Conservation (phyloP, 2,888 invertebrate species). For the Apocheima hispidaria region DNA sequence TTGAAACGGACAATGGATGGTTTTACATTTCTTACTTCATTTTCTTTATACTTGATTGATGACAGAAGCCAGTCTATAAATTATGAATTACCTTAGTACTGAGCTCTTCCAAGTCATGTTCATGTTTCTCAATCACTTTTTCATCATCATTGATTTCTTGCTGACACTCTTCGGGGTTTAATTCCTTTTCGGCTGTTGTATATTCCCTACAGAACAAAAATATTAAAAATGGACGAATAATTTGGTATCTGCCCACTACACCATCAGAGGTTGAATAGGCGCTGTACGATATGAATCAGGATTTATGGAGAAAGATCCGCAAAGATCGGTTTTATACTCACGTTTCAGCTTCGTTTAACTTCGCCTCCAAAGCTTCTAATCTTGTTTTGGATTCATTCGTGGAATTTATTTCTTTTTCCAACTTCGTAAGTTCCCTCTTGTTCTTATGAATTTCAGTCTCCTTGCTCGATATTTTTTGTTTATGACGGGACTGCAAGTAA, state of each 20-base stretch:
- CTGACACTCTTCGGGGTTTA: slow-evolving; percentile 85
- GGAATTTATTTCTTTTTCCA: slow-evolving; percentile 85
- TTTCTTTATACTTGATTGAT: not conserved
- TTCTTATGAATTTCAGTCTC: slow-evolving; percentile 83
- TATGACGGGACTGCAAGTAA: slow-evolving; percentile 83
- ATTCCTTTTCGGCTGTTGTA: slow-evolving; percentile 73
- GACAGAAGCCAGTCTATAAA: not conserved
- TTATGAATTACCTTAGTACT: slow-evolving; percentile 84
- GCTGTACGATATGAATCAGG: too few relatives aligned
- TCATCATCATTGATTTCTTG: slow-evolving; percentile 87
- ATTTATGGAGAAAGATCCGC: not conserved
- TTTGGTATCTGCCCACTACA: too few relatives aligned
- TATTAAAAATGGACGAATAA: not conserved
- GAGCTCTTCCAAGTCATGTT: slow-evolving; percentile 86
- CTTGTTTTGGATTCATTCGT: slow-evolving; percentile 87
- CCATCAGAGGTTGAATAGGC: not conserved
- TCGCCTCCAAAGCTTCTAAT: slow-evolving; percentile 80
- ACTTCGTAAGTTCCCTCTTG: slow-evolving; percentile 83
- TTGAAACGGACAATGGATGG: not conserved
- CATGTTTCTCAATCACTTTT: slow-evolving; percentile 84
- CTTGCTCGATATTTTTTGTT: slow-evolving; percentile 88
- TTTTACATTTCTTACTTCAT: not conserved
- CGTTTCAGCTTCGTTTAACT: slow-evolving; percentile 78
- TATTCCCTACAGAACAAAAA: slow-evolving; percentile 65
- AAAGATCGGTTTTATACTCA: slow-evolving; percentile 52